Evolutionary conservation across 2,113 vertebrate species (phyloP).

Genomic region (Psophia crepitans): DNA sequence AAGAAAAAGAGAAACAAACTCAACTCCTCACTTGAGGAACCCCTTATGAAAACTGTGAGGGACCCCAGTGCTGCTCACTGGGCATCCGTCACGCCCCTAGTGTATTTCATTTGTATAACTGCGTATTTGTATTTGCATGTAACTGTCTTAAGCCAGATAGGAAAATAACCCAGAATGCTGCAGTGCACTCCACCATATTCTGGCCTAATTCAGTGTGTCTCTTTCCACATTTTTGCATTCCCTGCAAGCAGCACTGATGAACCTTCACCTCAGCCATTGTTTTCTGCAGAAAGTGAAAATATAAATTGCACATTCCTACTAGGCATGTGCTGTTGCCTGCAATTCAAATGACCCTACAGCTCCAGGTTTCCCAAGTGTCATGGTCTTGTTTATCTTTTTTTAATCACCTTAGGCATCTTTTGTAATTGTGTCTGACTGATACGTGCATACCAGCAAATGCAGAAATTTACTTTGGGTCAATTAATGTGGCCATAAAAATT

Average conservation of each 20-base stretch:
- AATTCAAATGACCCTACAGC: background rate
- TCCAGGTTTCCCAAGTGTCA: background rate
- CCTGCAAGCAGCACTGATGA: background rate
- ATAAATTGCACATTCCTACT: background rate
- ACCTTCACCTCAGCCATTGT: background rate
- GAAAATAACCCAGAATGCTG: background rate
- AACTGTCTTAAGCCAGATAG: background rate
- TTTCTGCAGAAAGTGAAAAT: background rate
- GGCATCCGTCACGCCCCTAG: background rate
- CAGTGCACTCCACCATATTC: rapidly evolving
- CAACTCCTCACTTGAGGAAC: rapidly evolving
- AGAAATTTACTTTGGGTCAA: background rate
- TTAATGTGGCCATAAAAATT: background rate
- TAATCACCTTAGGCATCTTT: background rate
- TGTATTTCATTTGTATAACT: background rate
- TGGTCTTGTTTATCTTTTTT: background rate
- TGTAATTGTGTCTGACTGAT: background rate
- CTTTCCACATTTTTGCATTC: background rate
- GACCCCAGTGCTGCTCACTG: background rate
- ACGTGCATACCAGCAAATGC: background rate
- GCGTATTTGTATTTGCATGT: background rate
- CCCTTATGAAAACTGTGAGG: background rate
- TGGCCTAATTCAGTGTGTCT: background rate
- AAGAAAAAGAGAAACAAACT: background rate
- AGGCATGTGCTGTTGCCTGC: background rate